Conservation (phyloP, 2,113 vertebrate species). For the Sprattus sprattus region DNA sequence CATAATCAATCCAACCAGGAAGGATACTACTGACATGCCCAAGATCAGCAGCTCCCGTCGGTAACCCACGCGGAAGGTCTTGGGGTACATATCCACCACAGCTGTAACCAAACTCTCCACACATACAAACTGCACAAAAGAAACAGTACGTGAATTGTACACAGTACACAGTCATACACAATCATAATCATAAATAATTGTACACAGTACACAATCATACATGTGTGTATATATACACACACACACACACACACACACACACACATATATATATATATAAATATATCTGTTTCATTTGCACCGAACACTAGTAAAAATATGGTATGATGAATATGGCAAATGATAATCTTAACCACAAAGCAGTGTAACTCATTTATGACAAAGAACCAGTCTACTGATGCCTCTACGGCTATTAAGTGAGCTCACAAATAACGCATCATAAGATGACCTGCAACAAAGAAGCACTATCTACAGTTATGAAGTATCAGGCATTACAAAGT, state of each 20-base stretch:
- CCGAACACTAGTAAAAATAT: neutral
- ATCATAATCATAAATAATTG: too few relatives aligned
- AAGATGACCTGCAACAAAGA: neutral
- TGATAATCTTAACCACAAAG: neutral
- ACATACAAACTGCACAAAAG: conserved; percentile 85
- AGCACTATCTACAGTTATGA: too few relatives aligned
- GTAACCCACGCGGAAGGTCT: conserved; percentile 91
- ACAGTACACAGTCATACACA: too few relatives aligned
- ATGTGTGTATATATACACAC: too few relatives aligned
- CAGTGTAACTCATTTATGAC: neutral
- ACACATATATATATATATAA: too few relatives aligned
- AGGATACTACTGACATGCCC: conserved; percentile 85
- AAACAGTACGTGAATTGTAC: too few relatives aligned
- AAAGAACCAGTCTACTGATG: neutral
- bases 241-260: too few relatives aligned
- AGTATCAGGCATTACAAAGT: neutral
- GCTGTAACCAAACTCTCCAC: conserved; percentile 97
- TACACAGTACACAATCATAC: too few relatives aligned
- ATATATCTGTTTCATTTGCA: neutral
- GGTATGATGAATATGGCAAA: conserved; percentile 47
- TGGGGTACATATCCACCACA: conserved; percentile 96
- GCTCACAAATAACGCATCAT: neutral
- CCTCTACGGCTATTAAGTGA: neutral
- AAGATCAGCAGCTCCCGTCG: conserved; percentile 91
- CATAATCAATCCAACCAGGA: conserved; percentile 91